phyloP scores from a whole-genome alignment of 2,113 vertebrate species.

The Stegastes partitus region DNA sequence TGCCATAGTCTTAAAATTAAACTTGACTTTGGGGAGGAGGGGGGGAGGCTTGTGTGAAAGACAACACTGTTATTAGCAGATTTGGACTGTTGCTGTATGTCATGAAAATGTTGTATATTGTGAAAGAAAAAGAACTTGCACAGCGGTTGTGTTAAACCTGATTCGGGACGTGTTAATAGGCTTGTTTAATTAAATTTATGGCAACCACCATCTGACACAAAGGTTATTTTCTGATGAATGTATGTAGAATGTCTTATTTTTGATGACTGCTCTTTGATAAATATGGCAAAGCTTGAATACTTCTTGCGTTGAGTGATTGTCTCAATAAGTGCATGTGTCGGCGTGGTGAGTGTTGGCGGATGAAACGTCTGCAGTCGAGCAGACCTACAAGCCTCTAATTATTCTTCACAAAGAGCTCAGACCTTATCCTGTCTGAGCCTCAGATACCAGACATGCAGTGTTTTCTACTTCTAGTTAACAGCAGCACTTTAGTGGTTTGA shows the following conservation, averaged over 20 bases:
- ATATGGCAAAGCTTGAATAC: slow-evolving; percentile 66
- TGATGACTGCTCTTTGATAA: slow-evolving; percentile 81
- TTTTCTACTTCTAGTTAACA: not conserved
- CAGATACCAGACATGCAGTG: not conserved
- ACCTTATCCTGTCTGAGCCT: slow-evolving; percentile 7
- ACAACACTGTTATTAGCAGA: slow-evolving; percentile 38
- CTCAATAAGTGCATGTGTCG: slow-evolving; percentile 7
- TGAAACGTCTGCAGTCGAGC: not conserved
- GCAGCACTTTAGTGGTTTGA: not conserved
- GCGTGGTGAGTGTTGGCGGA: too few species aligned
- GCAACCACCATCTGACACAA: slow-evolving; percentile 51
- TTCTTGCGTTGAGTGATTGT: slow-evolving; percentile 37
- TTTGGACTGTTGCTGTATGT: slow-evolving; percentile 37
- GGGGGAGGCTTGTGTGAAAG: slow-evolving; percentile 36
- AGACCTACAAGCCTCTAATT: not conserved
- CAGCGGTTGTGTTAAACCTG: slow-evolving; percentile 46
- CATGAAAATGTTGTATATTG: slow-evolving; percentile 40
- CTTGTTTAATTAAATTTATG: slow-evolving; percentile 58
- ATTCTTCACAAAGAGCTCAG: not conserved
- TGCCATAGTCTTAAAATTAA: slow-evolving; percentile 63
- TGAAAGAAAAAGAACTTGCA: slow-evolving; percentile 48
- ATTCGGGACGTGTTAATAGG: slow-evolving; percentile 59
- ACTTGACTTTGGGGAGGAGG: slow-evolving; percentile 24
- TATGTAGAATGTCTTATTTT: slow-evolving; percentile 81
- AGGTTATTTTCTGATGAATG: slow-evolving; percentile 79